Base-by-base conservation (phyloP, 2,888 invertebrate genomes). In the Amphiduros pacificus region DNA sequence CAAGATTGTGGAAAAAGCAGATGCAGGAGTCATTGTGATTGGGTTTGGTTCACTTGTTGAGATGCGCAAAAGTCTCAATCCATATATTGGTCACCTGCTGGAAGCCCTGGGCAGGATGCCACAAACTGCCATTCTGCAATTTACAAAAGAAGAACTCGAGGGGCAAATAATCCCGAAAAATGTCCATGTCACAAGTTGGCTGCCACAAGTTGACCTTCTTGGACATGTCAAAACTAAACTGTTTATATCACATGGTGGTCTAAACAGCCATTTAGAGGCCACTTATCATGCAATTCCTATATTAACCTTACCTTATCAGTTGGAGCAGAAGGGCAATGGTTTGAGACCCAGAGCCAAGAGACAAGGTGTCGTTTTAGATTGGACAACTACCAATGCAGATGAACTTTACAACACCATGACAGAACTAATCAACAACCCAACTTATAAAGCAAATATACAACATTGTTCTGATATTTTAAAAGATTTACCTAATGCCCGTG, bases 211-310 rank as follows among this genome's bases (percentile, higher is more conserved):
- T 20, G 58, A 55, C 36, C 56, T 63, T 26, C 48, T 60, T 2
- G 64, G 54, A 1, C 57, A 61, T 29, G 44, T 49, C 5, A 56
- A 61, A n/a, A 61, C 57, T 2, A n/a, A 44, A 24, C 31, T 64
- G 17, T 64, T 64, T 31, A 54, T 64, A 28, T 61, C 64, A 6
- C 64, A 64, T 22, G 58, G 61, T 9, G 64, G 64, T 1, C 41
- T 32, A 14, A 64, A 61, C 24, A 61, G 64, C 2, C 60, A 61
- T 31, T 17, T 57, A 20, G 64, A 64, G 26, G 56, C 61, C 36
- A 41, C 61, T 29, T 61, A 53, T 54, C 64, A 64, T 29, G 61
- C 57, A 2, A 58, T 64, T 4, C 64, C 64, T 2, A 40, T 64
- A 53, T 20, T 64, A 1, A 41, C 50, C 17, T 48, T 64, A 14